These are phyloP conservation scores for Amaurobius ferox DNA, from an alignment of 2,888 invertebrate genomes.

Conservation along the genomic window DNA sequence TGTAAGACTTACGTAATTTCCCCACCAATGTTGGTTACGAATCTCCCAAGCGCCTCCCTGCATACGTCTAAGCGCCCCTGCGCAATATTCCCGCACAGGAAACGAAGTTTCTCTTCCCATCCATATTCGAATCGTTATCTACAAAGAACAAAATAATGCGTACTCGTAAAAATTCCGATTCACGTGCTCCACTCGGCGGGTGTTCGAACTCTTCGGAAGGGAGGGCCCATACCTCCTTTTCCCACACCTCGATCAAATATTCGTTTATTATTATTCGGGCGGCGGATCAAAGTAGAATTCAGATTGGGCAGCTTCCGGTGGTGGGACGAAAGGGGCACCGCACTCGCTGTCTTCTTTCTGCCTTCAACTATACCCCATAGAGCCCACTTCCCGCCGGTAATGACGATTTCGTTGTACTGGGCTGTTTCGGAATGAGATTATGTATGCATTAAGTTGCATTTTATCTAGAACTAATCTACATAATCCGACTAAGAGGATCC, in stretches of 20 bases:
- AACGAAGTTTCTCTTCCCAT: background rate
- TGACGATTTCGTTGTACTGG: too few species aligned
- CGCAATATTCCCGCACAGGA: background rate
- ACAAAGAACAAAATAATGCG: too few species aligned
- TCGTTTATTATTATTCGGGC: background rate
- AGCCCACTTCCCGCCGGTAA: slow-evolving; percentile 4
- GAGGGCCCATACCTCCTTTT: background rate
- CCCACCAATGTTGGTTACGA: too few species aligned
- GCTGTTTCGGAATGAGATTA: too few species aligned
- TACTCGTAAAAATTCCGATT: background rate
- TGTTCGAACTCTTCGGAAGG: background rate
- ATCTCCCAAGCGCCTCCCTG: too few species aligned
- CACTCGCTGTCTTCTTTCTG: background rate
- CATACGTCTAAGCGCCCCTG: too few species aligned
- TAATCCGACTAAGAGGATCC: too few species aligned
- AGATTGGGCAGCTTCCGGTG: background rate
- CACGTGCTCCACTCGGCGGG: background rate
- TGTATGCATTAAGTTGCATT: too few species aligned
- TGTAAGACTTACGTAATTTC: too few species aligned
- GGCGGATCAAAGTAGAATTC: background rate
- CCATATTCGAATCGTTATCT: background rate
- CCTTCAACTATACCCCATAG: background rate
- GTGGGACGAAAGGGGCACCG: background rate
- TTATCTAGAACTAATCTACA: too few species aligned
- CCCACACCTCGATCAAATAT: slow-evolving; percentile 2